phyloP scores from a whole-genome alignment of 1,140 invertebrate species.

The Phortica variegata region DNA sequence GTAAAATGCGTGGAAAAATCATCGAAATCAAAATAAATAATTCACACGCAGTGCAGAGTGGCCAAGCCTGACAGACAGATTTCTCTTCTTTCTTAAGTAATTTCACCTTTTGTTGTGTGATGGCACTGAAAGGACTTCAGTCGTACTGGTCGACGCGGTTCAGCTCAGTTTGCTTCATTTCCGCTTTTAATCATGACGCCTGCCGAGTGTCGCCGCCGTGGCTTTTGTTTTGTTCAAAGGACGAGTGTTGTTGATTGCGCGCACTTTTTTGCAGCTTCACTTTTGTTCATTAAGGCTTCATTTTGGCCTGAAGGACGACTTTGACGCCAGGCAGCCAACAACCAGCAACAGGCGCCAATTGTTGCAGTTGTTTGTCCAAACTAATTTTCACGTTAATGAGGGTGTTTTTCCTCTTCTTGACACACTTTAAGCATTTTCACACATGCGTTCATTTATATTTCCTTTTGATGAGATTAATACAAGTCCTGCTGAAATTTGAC shows the following conservation, averaged over 20 bases:
- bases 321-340: conserved; percentile 30
- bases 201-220: not conserved
- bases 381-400: conserved; percentile 55
- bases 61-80: conserved; percentile 11
- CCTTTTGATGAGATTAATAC: conserved; percentile 47
- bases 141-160: no score
- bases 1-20: conserved; percentile 2
- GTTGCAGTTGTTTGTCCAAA: conserved; percentile 25
- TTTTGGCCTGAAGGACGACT: no score
- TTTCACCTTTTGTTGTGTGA: conserved; percentile 46
- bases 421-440: conserved; percentile 40
- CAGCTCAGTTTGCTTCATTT: conserved; percentile 39
- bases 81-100: conserved; percentile 14
- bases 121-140: no score
- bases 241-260: conserved; percentile 6
- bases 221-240: conserved; percentile 32
- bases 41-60: conserved; percentile 5
- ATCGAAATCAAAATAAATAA: conserved; percentile 7
- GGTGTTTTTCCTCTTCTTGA: conserved; percentile 25
- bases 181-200: conserved; percentile 44
- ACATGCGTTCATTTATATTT: conserved; percentile 50
- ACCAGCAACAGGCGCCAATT: conserved; percentile 24
- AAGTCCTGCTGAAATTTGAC: conserved; percentile 36
- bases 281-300: no score
- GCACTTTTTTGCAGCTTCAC: not conserved